These are phyloP conservation scores for Nixonia krombeini DNA, from an alignment of 1,140 invertebrate species.

Conservation along the genomic window DNA sequence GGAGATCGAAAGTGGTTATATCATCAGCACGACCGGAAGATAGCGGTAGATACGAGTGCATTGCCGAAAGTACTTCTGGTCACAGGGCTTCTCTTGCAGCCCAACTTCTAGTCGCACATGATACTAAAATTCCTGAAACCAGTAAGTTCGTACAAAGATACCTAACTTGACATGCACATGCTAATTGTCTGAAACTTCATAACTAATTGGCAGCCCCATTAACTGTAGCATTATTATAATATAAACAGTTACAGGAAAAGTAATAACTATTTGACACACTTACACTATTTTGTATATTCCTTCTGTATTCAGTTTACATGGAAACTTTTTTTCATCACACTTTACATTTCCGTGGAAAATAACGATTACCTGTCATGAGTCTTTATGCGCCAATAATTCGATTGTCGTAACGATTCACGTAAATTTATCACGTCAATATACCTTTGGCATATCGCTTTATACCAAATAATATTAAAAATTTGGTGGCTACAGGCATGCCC, in stretches of 20 bases:
- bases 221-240: too few species aligned
- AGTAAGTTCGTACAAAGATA: conserved; percentile 69
- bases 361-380: conserved; percentile 45
- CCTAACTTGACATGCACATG: too few species aligned
- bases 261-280: too few species aligned
- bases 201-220: too few species aligned
- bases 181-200: too few species aligned
- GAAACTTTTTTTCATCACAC: too few species aligned
- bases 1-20: conserved; percentile 84
- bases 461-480: conserved; percentile 39
- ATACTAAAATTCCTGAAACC: conserved; percentile 71
- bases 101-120: conserved; percentile 75
- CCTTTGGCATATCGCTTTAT: conserved; percentile 41
- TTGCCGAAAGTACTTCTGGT: conserved; percentile 75
- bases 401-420: conserved; percentile 48
- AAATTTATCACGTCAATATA: conserved; percentile 46
- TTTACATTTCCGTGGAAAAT: conserved; percentile 5
- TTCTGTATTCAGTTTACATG: too few species aligned
- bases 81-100: conserved; percentile 72
- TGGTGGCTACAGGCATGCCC: conserved; percentile 10
- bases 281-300: too few species aligned
- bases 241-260: too few species aligned
- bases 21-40: conserved; percentile 78
- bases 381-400: conserved; percentile 44
- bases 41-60: conserved; percentile 82